Conservation (phyloP, 2,888 invertebrate species). For the Pilophorus perplexus region DNA sequence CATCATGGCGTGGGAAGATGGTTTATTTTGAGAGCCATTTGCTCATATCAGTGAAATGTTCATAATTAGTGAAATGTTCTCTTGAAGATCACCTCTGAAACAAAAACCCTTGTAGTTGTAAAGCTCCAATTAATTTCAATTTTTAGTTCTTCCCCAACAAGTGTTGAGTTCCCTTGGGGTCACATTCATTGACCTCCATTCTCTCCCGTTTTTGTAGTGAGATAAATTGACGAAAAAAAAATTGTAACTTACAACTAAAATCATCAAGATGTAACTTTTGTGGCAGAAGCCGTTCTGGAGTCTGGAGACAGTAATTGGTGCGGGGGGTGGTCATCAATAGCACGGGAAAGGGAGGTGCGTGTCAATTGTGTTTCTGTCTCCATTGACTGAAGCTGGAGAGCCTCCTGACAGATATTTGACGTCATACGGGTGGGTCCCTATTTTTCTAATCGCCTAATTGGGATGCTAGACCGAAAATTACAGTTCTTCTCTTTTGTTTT, state of each 20-base stretch:
- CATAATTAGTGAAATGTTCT: too few relatives aligned
- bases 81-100: not conserved
- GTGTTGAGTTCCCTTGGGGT: conserved; percentile 1
- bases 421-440: conserved; percentile 14
- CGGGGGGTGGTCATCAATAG: not conserved
- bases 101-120: conserved; percentile 7
- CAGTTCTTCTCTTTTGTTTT: too few relatives aligned
- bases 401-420: conserved; percentile 20
- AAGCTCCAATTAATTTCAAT: conserved; percentile 33
- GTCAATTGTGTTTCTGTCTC: conserved; percentile 22
- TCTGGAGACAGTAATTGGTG: conserved; percentile 8
- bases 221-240: conserved; percentile 3
- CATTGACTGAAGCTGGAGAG: conserved; percentile 13
- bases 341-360: conserved; percentile 12
- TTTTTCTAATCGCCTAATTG: too few relatives aligned
- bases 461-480: too few relatives aligned
- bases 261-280: conserved; percentile 6
- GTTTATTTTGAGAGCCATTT: too few relatives aligned
- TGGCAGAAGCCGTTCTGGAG: conserved; percentile 5
- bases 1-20: too few relatives aligned
- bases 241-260: not conserved
- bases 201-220: not conserved
- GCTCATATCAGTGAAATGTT: too few relatives aligned
- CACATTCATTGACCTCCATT: conserved; percentile 26
- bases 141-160: conserved; percentile 10